Evolutionary conservation across 2,113 vertebrate genomes (phyloP).

Genomic region (Numenius arquata): DNA sequence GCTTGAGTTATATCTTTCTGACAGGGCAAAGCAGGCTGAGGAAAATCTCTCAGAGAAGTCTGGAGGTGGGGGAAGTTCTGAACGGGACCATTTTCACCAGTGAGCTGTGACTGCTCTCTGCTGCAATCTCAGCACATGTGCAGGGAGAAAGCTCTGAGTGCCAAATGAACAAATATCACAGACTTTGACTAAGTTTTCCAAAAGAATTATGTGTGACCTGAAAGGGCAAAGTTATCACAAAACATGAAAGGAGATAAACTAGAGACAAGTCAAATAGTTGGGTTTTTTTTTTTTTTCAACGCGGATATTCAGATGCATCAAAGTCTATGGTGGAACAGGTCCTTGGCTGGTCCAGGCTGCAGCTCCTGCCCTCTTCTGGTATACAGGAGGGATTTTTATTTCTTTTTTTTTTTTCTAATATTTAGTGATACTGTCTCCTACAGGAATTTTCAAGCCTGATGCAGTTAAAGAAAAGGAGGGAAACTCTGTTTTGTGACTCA

Average conservation of each 20-base stretch:
- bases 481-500: background rate
- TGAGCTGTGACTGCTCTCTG: slow-evolving; percentile 30
- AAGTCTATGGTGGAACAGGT: background rate
- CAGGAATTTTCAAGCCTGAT: background rate
- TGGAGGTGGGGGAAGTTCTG: background rate
- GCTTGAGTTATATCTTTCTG: background rate
- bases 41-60: background rate
- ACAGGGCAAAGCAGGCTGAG: background rate
- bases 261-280: background rate
- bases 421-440: background rate
- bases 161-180: background rate
- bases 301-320: background rate
- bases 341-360: background rate
- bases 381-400: background rate
- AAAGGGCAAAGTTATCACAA: background rate
- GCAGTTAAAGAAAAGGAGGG: background rate
- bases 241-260: background rate
- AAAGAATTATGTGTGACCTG: background rate
- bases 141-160: background rate
- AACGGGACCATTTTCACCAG: background rate
- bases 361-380: background rate
- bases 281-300: background rate
- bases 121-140: background rate
- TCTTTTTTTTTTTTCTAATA: background rate
- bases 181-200: background rate